Base-by-base conservation (phyloP, 2,888 invertebrate genomes). In the Germaria angustata region DNA sequence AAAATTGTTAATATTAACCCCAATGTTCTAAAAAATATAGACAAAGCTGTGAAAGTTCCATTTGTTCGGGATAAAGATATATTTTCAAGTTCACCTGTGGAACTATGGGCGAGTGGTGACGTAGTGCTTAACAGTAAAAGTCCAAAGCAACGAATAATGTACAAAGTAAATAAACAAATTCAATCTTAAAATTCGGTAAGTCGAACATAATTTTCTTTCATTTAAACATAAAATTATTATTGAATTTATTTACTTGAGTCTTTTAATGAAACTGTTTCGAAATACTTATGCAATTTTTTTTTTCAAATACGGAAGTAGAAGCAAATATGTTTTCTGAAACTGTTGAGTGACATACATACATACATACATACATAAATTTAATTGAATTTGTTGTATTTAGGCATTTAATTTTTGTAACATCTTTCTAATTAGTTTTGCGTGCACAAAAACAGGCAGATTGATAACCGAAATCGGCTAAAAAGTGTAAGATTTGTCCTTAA, bases 1-100 rank as follows among this genome's bases (percentile, higher is more conserved):
- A 77, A 86, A 44, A 85, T 87, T 39, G 72, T 88, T 44, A 80
- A 84, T 6, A 39, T 88, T 34, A 69, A 72, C 84, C 22, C 84
- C 49, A 15, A 66, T 77, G 34, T 84, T 77, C 68, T 86, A 15
- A 72, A 80, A 20, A 81, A 83, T 22, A 59, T 86, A 3, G 66
- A 72, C 8, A 66, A 55, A 9, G 73, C 75, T 39, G 41, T 80
- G 22, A 80, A 82, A 57, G 72, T 24, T 4, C 66, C 81, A 22
- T 79, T 82, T 73, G 49, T 59, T 1, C 36, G 41, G n/a, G 82
- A 82, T 61, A 17, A 28, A 17, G 79, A 82, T 61, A 34, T 82
- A 46, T 82, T 82, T 66, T 22, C 36, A 2, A 32, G 8, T 3
- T 53, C 75, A n/a, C 13, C 65, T 11, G 39, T 44, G 11, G 65